Conservation (phyloP, 2,888 invertebrate species). For the Trachelus stipa region DNA sequence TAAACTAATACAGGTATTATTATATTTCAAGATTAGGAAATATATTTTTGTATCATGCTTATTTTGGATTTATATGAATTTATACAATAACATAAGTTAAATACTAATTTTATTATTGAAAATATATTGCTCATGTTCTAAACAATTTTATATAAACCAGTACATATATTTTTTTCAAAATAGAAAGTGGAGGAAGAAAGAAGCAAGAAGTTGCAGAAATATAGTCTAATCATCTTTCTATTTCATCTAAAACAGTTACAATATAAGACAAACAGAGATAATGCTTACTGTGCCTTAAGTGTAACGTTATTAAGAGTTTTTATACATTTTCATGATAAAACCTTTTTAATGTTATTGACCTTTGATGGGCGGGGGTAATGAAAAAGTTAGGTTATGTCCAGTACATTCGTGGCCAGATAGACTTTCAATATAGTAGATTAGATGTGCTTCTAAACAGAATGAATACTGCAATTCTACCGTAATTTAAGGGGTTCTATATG, state of each 20-base stretch:
- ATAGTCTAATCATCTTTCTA: neutral
- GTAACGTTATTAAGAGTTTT: neutral
- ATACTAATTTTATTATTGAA: neutral
- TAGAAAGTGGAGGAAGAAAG: neutral
- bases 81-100: neutral
- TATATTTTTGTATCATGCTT: neutral
- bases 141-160: neutral
- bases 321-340: neutral
- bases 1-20: neutral
- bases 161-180: neutral
- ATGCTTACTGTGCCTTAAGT: neutral
- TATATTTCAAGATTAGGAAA: neutral
- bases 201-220: neutral
- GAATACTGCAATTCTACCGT: neutral
- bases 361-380: conserved; percentile 37
- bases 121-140: neutral
- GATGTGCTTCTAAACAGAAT: neutral
- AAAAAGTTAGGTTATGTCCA: conserved; percentile 50
- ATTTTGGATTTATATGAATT: neutral
- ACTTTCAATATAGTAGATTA: neutral
- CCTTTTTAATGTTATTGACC: conserved; percentile 49
- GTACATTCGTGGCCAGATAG: conserved; percentile 34
- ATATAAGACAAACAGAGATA: neutral
- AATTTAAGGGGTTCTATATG: neutral
- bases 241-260: neutral